These are phyloP conservation scores for Scaptomyza polygonia DNA, from an alignment of 2,888 invertebrate species.

Conservation along the genomic window DNA sequence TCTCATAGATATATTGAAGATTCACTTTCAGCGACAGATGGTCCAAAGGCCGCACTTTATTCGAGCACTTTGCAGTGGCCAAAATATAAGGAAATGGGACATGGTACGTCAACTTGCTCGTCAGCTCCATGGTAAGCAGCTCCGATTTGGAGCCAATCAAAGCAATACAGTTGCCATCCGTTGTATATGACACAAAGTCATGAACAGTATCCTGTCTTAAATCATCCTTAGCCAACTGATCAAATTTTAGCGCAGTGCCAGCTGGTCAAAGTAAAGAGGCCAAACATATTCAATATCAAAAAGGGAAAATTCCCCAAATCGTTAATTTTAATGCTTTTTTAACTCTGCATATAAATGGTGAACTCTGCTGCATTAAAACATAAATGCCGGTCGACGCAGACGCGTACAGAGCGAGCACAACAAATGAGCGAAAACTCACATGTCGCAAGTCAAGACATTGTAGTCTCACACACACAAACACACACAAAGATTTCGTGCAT, in stretches of 20 bases:
- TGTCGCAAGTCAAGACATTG: conserved; percentile 6
- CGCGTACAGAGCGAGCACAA: conserved; percentile 57
- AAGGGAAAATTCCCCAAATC: too few species aligned
- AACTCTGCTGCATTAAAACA: conserved; percentile 10
- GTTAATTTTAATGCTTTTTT: not conserved
- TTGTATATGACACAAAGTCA: conserved; percentile 62
- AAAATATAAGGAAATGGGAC: conserved; percentile 66
- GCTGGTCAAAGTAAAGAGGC: not conserved
- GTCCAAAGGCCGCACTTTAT: conserved; percentile 49
- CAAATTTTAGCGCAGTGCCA: conserved; percentile 44
- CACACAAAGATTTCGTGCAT: not conserved
- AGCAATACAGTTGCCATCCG: conserved; percentile 51
- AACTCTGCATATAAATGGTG: not conserved
- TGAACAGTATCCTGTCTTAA: conserved; percentile 64
- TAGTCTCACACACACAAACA: conserved; percentile 4
- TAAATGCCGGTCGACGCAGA: conserved; percentile 26
- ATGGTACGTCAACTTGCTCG: conserved; percentile 35
- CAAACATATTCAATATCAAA: not conserved
- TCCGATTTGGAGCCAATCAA: conserved; percentile 65
- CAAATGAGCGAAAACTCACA: conserved; percentile 38
- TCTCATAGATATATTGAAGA: conserved; percentile 62
- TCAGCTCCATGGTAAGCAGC: conserved; percentile 67
- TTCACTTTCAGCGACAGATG: conserved; percentile 60
- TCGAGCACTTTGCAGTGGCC: conserved; percentile 38
- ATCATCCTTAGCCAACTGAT: conserved; percentile 53